These are phyloP conservation scores for Tholera decimalis DNA, from an alignment of 2,888 invertebrate species.

Conservation along the genomic window DNA sequence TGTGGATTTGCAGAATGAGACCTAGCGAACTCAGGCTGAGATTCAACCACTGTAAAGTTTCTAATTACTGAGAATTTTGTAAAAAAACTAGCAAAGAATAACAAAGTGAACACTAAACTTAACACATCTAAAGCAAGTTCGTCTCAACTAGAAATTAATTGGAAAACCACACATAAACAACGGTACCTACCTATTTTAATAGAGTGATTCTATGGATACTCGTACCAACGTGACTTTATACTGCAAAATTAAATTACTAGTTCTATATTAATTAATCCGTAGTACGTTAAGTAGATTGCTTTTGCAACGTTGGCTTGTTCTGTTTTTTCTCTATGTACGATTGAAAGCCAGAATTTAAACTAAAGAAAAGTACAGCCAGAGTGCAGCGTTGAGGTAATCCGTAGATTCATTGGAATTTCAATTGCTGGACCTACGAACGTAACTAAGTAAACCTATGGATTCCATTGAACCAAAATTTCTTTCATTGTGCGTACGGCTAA, in stretches of 20 bases:
- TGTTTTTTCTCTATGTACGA: constrained; percentile 14
- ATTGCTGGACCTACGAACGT: background rate
- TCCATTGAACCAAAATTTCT: background rate
- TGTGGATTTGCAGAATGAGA: too few species aligned
- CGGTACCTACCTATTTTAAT: constrained; percentile 5
- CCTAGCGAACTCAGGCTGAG: too few species aligned
- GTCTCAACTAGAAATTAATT: constrained; percentile 15
- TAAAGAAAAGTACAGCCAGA: constrained; percentile 2
- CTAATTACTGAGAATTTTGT: background rate
- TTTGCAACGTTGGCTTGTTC: constrained; percentile 13
- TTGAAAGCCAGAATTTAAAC: constrained; percentile 1
- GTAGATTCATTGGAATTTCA: background rate
- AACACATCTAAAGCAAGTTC: background rate
- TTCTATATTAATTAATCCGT: constrained; percentile 22
- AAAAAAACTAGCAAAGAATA: background rate
- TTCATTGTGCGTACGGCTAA: too few species aligned
- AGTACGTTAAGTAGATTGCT: constrained; percentile 16
- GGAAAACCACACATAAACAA: background rate
- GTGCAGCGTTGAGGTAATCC: constrained; percentile 6
- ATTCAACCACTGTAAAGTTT: background rate
- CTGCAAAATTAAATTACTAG: constrained; percentile 9
- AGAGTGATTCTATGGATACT: constrained; percentile 1
- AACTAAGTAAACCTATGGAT: background rate
- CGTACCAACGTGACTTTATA: background rate
- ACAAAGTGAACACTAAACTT: background rate